These are phyloP conservation scores for Caerostris darwini DNA, from an alignment of 1,140 invertebrate genomes.

Conservation along the genomic window DNA sequence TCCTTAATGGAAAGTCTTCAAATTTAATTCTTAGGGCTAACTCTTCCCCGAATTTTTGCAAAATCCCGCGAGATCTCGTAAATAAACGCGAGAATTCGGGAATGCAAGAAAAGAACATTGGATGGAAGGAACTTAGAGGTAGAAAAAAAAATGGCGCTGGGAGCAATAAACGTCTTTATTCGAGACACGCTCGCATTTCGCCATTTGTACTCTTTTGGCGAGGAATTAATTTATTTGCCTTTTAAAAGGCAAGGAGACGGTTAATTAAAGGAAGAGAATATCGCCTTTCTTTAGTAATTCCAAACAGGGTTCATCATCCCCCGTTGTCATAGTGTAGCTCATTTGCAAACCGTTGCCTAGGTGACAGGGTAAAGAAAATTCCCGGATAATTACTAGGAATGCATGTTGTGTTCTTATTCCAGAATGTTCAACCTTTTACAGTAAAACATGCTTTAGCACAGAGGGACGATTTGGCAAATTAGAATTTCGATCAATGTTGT, in stretches of 20 bases:
- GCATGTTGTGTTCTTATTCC: neutral
- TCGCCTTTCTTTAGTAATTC: neutral
- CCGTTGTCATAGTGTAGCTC: conserved; percentile 30
- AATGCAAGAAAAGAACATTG: neutral
- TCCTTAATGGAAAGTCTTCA: conserved; percentile 27
- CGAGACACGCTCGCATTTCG: neutral
- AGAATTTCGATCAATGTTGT: neutral
- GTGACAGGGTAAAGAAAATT: neutral
- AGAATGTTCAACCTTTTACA: neutral
- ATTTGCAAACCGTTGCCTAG: neutral
- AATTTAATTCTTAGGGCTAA: conserved; percentile 25
- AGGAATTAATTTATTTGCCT: conserved; percentile 43
- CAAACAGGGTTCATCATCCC: neutral
- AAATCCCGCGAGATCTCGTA: neutral
- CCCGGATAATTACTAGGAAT: neutral
- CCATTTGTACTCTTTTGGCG: neutral
- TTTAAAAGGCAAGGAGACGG: conserved; percentile 27
- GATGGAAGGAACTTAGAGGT: too few relatives aligned
- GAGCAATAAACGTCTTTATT: conserved; percentile 20
- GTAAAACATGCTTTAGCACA: neutral
- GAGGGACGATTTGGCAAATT: neutral
- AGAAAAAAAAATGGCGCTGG: too few relatives aligned
- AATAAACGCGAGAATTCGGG: neutral
- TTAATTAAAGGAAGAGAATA: conserved; percentile 20
- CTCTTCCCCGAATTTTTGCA: neutral